Base-by-base conservation (phyloP, 92 coral and sea anemone genomes). In the Galaxea fascicularis region DNA sequence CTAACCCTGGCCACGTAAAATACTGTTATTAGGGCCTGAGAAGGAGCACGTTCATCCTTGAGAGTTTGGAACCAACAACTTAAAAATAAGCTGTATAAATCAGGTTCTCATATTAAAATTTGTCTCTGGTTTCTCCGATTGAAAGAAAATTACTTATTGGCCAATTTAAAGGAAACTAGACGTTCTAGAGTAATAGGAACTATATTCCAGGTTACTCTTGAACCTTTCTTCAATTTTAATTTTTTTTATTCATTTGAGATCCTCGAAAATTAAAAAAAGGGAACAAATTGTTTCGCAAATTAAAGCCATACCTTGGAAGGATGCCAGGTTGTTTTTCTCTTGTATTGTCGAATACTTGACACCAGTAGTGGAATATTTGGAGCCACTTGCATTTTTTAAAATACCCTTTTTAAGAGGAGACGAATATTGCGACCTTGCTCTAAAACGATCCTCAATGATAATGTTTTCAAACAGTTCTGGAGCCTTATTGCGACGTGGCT, bases 341-440 rank as follows among this genome's bases (percentile, higher is more conserved):
- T 49, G 53, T 28, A 57, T 18, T 9, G 77, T 17, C 24, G 58
- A 58, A 4, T 57, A 22, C 65, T 25, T 69, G 4, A 69, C 70
- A 35, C 77, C 78, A 49, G 65, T 13, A 14, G 46, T 54, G 3
- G 70, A 29, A 35, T 20, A 53, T 44, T 26, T 77, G 3, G 85
- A 69, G 56, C 58, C 31, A 27, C 26, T 62, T 28, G 86, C 39
- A 28, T 73, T 59, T 76, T 88, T 91, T 78, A 82, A 60, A 70
- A 85, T 86, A 27, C 92, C 90, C 24, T 71, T 74, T 29, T 84
- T 12, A 24, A 71, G 20, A 59, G 90, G 72, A 15, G 85, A 87
- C 64, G 35, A 76, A 9, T 65, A 41, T 54, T 57, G 75, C 25
- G 57, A 17, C 28, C 68, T 41, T 4, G 63, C n/a, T 29, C 57